Conservation (phyloP, 1,140 invertebrate species). For the Papilio dardanus region DNA sequence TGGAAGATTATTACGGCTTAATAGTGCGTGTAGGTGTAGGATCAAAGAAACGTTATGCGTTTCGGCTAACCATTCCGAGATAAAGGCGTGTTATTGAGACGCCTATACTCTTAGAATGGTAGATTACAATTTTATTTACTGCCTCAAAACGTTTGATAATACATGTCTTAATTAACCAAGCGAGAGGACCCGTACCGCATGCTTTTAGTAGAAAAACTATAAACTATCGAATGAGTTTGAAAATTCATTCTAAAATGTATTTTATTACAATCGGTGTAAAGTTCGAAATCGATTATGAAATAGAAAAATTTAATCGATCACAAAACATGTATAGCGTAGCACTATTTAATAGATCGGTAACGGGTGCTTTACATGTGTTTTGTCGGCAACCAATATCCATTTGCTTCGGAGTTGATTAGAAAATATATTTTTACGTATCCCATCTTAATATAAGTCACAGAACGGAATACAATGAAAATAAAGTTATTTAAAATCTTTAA, state of each 20-base stretch:
- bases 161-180: constrained; percentile 81
- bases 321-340: constrained; percentile 42
- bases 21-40: constrained; percentile 72
- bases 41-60: constrained; percentile 76
- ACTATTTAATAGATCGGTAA: constrained; percentile 57
- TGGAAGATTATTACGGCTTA: constrained; percentile 70
- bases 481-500: background rate
- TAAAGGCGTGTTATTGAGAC: constrained; percentile 74
- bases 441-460: constrained; percentile 38
- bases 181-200: constrained; percentile 61
- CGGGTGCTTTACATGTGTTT: constrained; percentile 72
- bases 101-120: constrained; percentile 68
- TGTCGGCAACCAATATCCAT: constrained; percentile 70
- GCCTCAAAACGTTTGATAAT: constrained; percentile 80
- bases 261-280: constrained; percentile 41
- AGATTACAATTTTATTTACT: constrained; percentile 82
- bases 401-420: constrained; percentile 63
- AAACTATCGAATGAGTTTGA: constrained; percentile 36
- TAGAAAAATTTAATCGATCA: constrained; percentile 42
- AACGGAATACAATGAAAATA: constrained; percentile 35
- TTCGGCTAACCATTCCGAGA: constrained; percentile 71
- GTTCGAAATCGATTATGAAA: constrained; percentile 38
- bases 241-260: constrained; percentile 45
- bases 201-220: constrained; percentile 41
- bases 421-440: constrained; percentile 56